Evolutionary conservation across 2,888 invertebrate species (phyloP), one percentile per base, ranked within the genome.

Genomic region (Rotaria sp.): DNA sequence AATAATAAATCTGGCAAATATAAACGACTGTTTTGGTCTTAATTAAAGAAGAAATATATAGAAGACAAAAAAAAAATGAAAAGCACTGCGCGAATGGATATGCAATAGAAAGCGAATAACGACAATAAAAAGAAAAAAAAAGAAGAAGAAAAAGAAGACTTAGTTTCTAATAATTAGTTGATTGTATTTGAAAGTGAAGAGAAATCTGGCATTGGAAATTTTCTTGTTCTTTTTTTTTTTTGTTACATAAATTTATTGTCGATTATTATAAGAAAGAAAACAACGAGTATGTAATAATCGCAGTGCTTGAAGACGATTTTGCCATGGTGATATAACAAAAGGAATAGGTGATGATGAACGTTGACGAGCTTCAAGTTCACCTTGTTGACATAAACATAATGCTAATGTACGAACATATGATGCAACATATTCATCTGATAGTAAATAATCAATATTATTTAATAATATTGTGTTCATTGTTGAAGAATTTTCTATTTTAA

Each of bases 311-410:
- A 67, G 35, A 67, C 67, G 67, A 30, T 30, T 67, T 35, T 35
- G 67, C 67, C 67, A 67, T 67, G 67, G 67, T 21, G 21, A 67
- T 35, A 67, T 35, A 7, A 21, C 5, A 30, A 67, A 67, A 21
- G 30, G 21, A 8, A 21, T 35, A 2, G 35, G 30, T 30, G 67
- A 67, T 35, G 67, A 67, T 35, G 67, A 21, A 5, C 35, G 30
- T 67, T 30, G 67, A 67, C 67, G 67, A 67, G 30, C 35, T 67
- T 67, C 67, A 15, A 67, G 35, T 67, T 67, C 67, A 67, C 67
- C 35, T 35, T 67, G 35, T 67, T 67, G 67, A 35, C 67, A 67
- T 67, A 67, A 67, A 35, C 67, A 67, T 35, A 67, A 67, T 35
- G 67, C 67, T 35, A 67, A 67, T 30, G 18, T 21, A 21, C 67